These are phyloP conservation scores for Anoncus sp. DNA, from an alignment of 2,888 invertebrate species.

Conservation along the genomic window DNA sequence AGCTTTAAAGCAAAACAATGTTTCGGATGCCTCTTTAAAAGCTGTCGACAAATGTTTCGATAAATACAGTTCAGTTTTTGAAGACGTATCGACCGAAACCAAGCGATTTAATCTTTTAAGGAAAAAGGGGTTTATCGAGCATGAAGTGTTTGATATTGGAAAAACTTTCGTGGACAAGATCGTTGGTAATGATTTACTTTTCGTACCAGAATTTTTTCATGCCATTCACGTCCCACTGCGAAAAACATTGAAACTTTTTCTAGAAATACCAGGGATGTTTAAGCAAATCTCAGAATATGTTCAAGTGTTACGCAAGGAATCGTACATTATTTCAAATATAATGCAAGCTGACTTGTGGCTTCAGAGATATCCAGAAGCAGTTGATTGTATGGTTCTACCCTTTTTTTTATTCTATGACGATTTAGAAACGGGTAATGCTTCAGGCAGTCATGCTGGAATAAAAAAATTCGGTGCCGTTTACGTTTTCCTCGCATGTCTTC, in stretches of 20 bases:
- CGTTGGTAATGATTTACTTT: not conserved
- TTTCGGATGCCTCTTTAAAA: constrained; percentile 8
- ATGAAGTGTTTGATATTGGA: not conserved
- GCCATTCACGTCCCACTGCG: not conserved
- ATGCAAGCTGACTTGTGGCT: constrained; percentile 20
- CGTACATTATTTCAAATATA: constrained; percentile 16
- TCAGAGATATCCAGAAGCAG: not conserved
- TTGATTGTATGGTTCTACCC: constrained; percentile 2
- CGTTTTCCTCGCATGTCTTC: constrained; percentile 39
- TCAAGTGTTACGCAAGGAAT: not conserved
- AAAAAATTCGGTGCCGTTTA: constrained; percentile 43
- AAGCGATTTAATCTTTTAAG: constrained; percentile 21
- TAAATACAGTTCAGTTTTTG: constrained; percentile 6
- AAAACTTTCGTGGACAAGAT: not conserved
- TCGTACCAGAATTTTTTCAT: not conserved
- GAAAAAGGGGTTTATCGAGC: constrained; percentile 1
- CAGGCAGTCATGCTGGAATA: constrained; percentile 25
- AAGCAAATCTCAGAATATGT: constrained; percentile 6
- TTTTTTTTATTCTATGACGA: constrained; percentile 30
- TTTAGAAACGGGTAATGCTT: constrained; percentile 26
- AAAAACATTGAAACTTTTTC: constrained; percentile 10
- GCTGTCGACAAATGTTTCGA: too few relatives aligned
- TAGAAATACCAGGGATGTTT: constrained; percentile 19
- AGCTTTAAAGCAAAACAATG: constrained; percentile 16
- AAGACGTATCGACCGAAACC: not conserved